Evolutionary conservation across 1,140 invertebrate genomes (phyloP).

Genomic region (Pemphigus obesinymphae): DNA sequence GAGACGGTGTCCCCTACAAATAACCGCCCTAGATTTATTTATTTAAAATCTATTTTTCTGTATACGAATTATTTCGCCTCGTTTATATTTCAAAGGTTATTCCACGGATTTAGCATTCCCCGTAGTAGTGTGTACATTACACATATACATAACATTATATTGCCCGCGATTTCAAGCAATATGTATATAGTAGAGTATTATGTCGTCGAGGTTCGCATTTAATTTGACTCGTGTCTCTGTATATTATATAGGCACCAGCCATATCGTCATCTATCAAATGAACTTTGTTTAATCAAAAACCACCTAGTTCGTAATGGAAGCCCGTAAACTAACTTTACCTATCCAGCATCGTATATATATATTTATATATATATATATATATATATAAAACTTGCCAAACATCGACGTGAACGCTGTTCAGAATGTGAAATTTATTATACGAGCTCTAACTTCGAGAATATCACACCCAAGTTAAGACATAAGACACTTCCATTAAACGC

Average conservation of each 20-base stretch:
- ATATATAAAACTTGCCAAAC: neutral
- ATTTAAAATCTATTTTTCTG: too few species aligned
- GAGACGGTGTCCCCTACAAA: too few species aligned
- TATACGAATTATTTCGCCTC: too few species aligned
- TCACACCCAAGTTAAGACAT: neutral
- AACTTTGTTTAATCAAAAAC: conserved; percentile 39
- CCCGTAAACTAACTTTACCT: conserved; percentile 5
- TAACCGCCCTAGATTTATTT: too few species aligned
- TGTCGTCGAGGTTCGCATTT: neutral
- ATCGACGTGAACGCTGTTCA: neutral
- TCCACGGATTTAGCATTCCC: neutral
- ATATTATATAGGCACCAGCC: neutral
- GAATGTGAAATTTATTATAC: conserved; percentile 10
- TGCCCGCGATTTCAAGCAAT: neutral
- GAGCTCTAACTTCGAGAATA: neutral
- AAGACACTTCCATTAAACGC: neutral
- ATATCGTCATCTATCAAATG: conserved; percentile 32
- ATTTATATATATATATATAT: neutral
- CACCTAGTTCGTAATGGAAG: neutral
- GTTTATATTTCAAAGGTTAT: neutral
- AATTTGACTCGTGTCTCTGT: neutral
- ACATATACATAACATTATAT: too few species aligned
- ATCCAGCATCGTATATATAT: neutral
- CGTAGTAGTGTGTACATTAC: too few species aligned
- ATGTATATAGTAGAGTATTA: too few species aligned